Conservation (phyloP, 2,888 invertebrate species). For the Belgica antarctica region DNA sequence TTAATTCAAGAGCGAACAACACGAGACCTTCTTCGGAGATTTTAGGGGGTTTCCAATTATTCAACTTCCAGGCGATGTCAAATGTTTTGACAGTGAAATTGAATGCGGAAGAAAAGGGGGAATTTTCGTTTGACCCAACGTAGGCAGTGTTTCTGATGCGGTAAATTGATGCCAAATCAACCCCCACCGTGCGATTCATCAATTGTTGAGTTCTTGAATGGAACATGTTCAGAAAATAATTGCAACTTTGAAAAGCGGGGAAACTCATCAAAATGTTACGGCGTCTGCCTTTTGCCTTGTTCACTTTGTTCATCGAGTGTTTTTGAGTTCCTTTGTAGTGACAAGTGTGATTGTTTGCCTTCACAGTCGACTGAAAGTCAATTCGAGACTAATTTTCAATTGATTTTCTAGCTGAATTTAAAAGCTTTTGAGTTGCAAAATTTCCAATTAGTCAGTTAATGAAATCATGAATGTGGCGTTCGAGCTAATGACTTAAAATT, state of each 20-base stretch:
- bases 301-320: no score
- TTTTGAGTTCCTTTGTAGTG: not conserved
- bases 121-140: not conserved
- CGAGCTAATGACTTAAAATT: no score
- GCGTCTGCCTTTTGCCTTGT: no score
- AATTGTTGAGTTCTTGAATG: not conserved
- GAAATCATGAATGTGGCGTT: no score
- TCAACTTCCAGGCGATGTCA: not conserved
- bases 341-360: not conserved
- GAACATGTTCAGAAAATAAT: not conserved
- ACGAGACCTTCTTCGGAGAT: not conserved
- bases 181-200: conserved; percentile 15
- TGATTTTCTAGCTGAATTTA: no score
- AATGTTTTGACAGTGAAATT: conserved; percentile 26
- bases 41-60: not conserved
- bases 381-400: no score
- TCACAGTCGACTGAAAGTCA: no score
- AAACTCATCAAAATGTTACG: no score
- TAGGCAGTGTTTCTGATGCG: conserved; percentile 33
- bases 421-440: no score
- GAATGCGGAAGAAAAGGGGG: conserved; percentile 1
- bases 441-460: no score
- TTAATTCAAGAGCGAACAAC: conserved; percentile 1
- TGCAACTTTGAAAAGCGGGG: no score
- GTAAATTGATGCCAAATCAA: conserved; percentile 9